A percentile compares a stretch with the other conserved stretches of the same genome.
phyloP scores from a whole-genome alignment of 1,140 invertebrate species.

The Temnothorax longispinosus region DNA sequence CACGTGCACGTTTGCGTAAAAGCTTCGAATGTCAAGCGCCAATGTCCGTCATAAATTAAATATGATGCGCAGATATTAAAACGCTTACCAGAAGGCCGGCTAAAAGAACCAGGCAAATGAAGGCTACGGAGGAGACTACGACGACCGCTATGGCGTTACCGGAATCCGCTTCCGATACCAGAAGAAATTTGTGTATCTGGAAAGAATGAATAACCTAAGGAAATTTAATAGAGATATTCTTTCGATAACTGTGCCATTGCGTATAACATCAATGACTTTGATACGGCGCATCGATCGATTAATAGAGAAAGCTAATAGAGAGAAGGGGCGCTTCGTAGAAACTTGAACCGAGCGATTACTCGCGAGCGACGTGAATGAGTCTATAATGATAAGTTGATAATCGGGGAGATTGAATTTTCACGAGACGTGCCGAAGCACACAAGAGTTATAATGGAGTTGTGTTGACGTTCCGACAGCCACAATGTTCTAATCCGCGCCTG shows the following conservation, averaged over 20 bases:
- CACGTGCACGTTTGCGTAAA: background rate
- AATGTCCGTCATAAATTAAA: conserved; percentile 13
- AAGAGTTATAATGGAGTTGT: conserved; percentile 47
- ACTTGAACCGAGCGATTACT: background rate
- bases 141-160: conserved; percentile 86
- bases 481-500: conserved; percentile 32
- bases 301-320: background rate
- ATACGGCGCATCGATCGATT: background rate
- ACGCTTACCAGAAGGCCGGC: conserved; percentile 89
- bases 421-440: background rate
- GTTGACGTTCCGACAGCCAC: background rate
- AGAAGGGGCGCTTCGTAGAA: background rate
- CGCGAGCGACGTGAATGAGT: background rate
- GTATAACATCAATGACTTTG: background rate
- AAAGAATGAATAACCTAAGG: conserved; percentile 51
- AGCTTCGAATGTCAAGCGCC: background rate
- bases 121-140: conserved; percentile 85
- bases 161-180: conserved; percentile 83
- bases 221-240: conserved; percentile 55
- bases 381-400: background rate
- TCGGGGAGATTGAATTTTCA: background rate
- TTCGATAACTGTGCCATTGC: background rate
- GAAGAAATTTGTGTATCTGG: conserved; percentile 82
- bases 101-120: conserved; percentile 87
- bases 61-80: background rate